Evolutionary conservation across 2,113 vertebrate species (phyloP), one percentile per base, ranked within the genome.

Genomic region (Chrysemys picta): DNA sequence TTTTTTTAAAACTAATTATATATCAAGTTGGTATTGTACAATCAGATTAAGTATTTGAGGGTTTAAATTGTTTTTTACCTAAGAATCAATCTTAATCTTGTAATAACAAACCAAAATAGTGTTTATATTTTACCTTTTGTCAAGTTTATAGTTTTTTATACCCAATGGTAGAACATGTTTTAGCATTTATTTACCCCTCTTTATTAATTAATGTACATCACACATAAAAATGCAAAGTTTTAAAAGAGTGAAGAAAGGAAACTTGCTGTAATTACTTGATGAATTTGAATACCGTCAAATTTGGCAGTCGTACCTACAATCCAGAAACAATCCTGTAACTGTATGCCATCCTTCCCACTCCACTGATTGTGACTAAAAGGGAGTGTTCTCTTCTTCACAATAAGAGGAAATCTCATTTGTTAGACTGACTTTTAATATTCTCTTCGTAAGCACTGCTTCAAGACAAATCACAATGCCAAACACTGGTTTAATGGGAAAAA

Each of bases 381-480:
- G 97, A 98, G 84, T 97, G 88, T 97, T 98, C 98, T 97, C 88
- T 94, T 94, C 83, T 89, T 97, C 96, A 98, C 98, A 98, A 98
- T 98, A 89, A 97, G 95, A 98, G 98, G 98, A 98, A 98, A 98
- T 98, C 91, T 98, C 97, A 93, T 98, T 98, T 98, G 97, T 98
- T 97, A 97, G 94, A 85, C 75, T 72, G 93, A 95, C 87, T 97
- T 96, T 95, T 97, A 96, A 96, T 96, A 94, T 98, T 98, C 98
- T 98, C 97, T 98, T 93, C 94, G 56, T 82, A 94, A 93, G 62
- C 92, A 91, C 90, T 91, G 80, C 92, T 96, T 95, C 93, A 96
- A 95, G 90, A 97, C 93, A 97, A 97, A 97, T 97, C 95, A 97
- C 94, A 97, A 95, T 93, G 92, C 93, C 95, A 96, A 97, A 94